Evolutionary conservation across 2,113 vertebrate genomes (phyloP).

Genomic region (Elanoides forficatus): DNA sequence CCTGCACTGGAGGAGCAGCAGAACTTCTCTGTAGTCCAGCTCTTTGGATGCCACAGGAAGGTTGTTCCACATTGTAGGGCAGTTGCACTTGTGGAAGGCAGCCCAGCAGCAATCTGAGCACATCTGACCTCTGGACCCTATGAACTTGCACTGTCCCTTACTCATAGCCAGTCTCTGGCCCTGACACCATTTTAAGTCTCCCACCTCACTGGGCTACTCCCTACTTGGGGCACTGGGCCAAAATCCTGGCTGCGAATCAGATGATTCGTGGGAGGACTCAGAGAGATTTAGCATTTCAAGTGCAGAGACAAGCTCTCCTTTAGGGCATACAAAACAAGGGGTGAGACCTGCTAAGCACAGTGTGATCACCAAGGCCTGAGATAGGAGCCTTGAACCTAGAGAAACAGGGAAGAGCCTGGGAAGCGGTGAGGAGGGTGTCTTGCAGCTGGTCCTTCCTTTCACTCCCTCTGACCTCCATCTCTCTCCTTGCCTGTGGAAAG

Average conservation of each 20-base stretch:
- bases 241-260: background rate
- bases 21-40: background rate
- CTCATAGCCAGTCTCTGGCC: background rate
- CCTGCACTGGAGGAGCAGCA: background rate
- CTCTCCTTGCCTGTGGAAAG: background rate
- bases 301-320: background rate
- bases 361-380: background rate
- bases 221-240: background rate
- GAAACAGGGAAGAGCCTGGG: background rate
- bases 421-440: background rate
- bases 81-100: background rate
- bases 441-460: background rate
- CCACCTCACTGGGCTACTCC: background rate
- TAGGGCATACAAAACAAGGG: background rate
- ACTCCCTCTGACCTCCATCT: background rate
- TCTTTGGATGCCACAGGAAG: accelerated
- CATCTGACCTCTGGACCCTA: too few relatives aligned
- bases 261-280: accelerated
- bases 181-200: background rate
- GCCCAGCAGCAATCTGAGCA: background rate
- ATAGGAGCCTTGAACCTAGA: background rate
- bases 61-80: accelerated
- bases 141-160: background rate
- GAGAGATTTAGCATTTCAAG: background rate
- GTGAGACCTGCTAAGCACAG: background rate